Conservation (phyloP, 2,113 vertebrate genomes). For the Accipiter virgatus region DNA sequence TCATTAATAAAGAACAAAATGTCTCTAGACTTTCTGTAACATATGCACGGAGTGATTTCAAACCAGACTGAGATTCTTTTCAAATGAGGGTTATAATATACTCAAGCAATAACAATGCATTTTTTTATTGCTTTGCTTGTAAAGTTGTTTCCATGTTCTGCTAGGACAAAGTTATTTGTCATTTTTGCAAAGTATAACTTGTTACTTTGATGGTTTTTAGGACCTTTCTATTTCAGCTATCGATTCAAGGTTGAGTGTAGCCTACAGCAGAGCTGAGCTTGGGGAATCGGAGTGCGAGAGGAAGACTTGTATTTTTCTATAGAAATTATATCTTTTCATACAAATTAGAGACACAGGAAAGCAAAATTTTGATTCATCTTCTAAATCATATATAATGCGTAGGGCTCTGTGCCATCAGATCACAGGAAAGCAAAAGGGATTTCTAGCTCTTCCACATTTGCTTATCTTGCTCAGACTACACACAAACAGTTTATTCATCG, state of each 20-base stretch:
- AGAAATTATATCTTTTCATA: background rate
- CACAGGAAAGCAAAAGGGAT: background rate
- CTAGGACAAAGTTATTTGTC: conserved; percentile 58
- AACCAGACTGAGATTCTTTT: conserved; percentile 43
- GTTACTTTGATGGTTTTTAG: conserved; percentile 46
- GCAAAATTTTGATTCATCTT: conserved; percentile 9
- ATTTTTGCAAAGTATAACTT: conserved; percentile 48
- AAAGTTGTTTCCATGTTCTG: conserved; percentile 43
- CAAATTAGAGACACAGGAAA: conserved; percentile 3
- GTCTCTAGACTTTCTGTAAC: conserved; percentile 49
- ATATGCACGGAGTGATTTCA: conserved; percentile 61
- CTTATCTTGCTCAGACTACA: background rate
- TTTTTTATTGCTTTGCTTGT: conserved; percentile 55
- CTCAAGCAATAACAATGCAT: conserved; percentile 44
- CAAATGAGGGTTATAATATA: conserved; percentile 57
- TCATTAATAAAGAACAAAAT: conserved; percentile 66
- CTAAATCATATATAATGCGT: background rate
- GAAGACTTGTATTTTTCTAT: background rate
- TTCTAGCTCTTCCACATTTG: background rate
- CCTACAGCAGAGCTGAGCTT: conserved; percentile 41
- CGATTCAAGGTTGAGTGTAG: conserved; percentile 54
- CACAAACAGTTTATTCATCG: background rate
- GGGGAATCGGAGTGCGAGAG: background rate
- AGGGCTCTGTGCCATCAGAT: background rate
- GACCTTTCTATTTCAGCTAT: conserved; percentile 45